Conservation (phyloP, 2,888 invertebrate species). For the Pristionchus arcanus region DNA sequence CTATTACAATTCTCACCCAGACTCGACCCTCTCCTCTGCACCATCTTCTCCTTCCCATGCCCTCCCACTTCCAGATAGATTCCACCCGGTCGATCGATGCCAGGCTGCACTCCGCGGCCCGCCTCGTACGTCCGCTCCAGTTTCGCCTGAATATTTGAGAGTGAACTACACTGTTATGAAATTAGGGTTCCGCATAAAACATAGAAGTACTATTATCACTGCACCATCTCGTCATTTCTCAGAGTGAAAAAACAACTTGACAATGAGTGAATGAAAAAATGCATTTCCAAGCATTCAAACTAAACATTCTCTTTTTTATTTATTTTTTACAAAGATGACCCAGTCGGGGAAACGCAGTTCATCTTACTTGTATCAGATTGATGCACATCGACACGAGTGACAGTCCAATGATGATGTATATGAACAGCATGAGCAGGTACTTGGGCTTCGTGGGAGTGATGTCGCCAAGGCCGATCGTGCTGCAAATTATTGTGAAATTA, state of each 20-base stretch:
- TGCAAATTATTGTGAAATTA: no score
- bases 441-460: conserved; percentile 86
- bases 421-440: conserved; percentile 92
- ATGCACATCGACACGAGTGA: conserved; percentile 97
- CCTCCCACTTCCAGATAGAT: conserved; percentile 47
- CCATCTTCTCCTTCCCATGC: conserved; percentile 49
- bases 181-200: no score
- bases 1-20: not conserved
- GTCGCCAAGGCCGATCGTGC: conserved; percentile 76
- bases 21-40: conserved; percentile 51
- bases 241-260: no score
- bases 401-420: conserved; percentile 95
- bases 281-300: no score
- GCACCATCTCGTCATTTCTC: no score
- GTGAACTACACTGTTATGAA: no score
- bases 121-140: conserved; percentile 74
- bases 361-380: conserved; percentile 90
- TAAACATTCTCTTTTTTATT: no score
- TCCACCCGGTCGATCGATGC: conserved; percentile 49
- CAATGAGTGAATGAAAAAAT: no score
- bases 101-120: conserved; percentile 60
- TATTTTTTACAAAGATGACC: no score
- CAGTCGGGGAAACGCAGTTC: no score
- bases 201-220: no score
- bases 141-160: conserved; percentile 65